phyloP scores from a whole-genome alignment of 2,797 vertebrate species.

The Pangasius djambal region DNA sequence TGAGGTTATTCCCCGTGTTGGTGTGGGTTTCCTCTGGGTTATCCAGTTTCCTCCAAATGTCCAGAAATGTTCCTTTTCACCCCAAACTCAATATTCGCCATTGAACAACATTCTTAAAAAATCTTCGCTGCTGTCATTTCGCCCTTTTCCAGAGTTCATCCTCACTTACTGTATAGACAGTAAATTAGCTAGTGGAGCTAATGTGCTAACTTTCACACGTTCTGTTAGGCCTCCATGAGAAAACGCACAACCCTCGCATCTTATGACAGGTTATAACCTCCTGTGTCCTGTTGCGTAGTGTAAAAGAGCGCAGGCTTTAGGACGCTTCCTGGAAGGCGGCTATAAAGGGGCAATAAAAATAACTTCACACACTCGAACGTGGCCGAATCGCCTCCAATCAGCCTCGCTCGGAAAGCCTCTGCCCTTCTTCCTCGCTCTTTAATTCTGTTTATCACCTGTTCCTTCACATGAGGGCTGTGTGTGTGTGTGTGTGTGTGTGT shows the following conservation, averaged over 20 bases:
- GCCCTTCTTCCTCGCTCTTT: constrained; percentile 47
- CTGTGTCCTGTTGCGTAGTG: constrained; percentile 17
- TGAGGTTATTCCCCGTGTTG: neutral
- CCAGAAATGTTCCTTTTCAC: neutral
- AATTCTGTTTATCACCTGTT: constrained; percentile 27
- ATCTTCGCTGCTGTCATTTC: neutral
- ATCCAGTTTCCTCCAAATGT: neutral
- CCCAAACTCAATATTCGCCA: neutral
- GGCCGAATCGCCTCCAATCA: constrained; percentile 59
- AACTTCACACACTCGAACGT: constrained; percentile 71
- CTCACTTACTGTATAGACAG: neutral
- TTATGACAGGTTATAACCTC: constrained; percentile 9
- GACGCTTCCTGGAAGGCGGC: constrained; percentile 42
- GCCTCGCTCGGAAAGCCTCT: constrained; percentile 73
- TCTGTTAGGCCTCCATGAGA: neutral
- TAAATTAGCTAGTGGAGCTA: neutral
- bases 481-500: constrained; percentile 24
- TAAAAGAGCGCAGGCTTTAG: constrained; percentile 39
- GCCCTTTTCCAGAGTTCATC: neutral
- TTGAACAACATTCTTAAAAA: neutral
- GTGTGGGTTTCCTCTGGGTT: neutral
- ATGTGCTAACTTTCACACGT: neutral
- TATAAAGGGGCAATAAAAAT: constrained; percentile 75
- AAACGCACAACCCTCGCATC: neutral
- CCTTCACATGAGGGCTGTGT: neutral